Evolutionary conservation across 2,888 invertebrate species (phyloP).

Genomic region (Hololepta plana): DNA sequence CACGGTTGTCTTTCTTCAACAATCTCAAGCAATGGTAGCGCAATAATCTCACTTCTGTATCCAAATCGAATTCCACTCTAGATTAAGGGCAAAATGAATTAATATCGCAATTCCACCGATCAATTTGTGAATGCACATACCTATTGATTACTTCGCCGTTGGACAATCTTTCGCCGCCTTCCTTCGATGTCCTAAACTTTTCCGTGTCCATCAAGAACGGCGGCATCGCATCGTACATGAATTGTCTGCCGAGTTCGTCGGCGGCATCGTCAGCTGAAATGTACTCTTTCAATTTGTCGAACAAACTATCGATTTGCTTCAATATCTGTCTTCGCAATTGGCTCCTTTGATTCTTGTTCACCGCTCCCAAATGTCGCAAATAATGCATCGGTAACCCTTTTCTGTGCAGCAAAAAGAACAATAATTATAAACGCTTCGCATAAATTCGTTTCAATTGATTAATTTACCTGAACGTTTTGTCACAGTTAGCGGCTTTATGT

Average conservation of each 20-base stretch:
- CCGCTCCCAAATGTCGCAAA: slow-evolving; percentile 54
- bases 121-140: too few species aligned
- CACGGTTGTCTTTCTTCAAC: slow-evolving; percentile 46
- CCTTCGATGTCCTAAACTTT: slow-evolving; percentile 47
- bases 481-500: slow-evolving; percentile 47
- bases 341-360: slow-evolving; percentile 29
- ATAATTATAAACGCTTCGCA: slow-evolving; percentile 1
- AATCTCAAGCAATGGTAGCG: slow-evolving; percentile 36
- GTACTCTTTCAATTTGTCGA: slow-evolving; percentile 38
- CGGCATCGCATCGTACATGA: slow-evolving; percentile 75
- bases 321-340: slow-evolving; percentile 29
- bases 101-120: too few species aligned
- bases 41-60: slow-evolving; percentile 39
- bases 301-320: slow-evolving; percentile 32
- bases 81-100: slow-evolving; percentile 7
- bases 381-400: slow-evolving; percentile 66
- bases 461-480: slow-evolving; percentile 41
- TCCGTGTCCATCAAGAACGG: slow-evolving; percentile 55
- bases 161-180: slow-evolving; percentile 50
- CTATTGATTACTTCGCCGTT: slow-evolving; percentile 41
- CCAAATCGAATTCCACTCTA: slow-evolving; percentile 42
- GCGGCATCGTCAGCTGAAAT: slow-evolving; percentile 60
- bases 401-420: slow-evolving; percentile 10
- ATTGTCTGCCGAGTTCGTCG: slow-evolving; percentile 71
- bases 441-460: not conserved